Conservation (phyloP, 2,113 vertebrate genomes). For the Lethenteron reissneri region DNA sequence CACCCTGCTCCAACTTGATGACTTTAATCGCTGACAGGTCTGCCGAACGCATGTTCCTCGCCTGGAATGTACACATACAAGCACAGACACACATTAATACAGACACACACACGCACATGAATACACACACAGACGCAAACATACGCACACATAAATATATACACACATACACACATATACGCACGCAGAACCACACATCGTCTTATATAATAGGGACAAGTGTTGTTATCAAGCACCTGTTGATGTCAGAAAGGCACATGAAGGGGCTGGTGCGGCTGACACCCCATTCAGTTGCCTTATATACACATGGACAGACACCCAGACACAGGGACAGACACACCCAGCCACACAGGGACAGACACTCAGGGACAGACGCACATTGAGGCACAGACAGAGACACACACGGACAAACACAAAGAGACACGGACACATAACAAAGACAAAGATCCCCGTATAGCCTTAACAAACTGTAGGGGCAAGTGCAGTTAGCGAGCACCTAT, state of each 20-base stretch:
- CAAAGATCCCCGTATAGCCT: no score
- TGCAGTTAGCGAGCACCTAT: no score
- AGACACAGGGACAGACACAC: not conserved
- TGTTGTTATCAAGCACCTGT: not conserved
- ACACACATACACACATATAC: conserved; percentile 1
- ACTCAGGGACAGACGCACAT: not conserved
- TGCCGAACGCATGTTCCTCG: not conserved
- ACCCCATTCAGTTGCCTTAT: not conserved
- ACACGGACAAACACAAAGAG: not conserved
- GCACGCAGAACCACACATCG: not conserved
- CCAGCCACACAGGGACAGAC: not conserved
- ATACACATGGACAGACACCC: not conserved
- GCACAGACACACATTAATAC: not conserved
- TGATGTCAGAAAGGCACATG: not conserved
- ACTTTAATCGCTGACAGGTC: not conserved
- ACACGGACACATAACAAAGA: no score
- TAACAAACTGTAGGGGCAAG: no score
- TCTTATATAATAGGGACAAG: not conserved
- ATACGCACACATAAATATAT: not conserved
- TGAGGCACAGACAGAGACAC: not conserved
- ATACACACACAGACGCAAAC: not conserved
- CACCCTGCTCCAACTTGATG: not conserved
- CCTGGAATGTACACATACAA: not conserved
- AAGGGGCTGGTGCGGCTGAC: not conserved
- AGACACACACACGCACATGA: not conserved